Evolutionary conservation across 2,888 invertebrate species (phyloP).

Genomic region (Galerucella calmariensis): DNA sequence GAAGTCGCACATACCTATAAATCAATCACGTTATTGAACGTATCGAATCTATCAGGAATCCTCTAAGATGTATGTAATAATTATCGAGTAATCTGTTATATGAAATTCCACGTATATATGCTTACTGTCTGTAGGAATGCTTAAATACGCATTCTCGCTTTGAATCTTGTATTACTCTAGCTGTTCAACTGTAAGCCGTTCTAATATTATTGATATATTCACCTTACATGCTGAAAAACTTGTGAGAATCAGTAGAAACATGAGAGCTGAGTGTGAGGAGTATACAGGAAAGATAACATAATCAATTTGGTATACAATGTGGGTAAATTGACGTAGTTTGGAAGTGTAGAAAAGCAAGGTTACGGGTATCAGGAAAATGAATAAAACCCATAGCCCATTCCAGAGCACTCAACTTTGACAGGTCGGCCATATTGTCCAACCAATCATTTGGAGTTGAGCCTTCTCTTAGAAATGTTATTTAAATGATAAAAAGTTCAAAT

Average conservation of each 20-base stretch:
- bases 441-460: too few species aligned
- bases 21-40: not conserved
- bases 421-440: too few species aligned
- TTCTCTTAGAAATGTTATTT: too few species aligned
- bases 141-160: not conserved
- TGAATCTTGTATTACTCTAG: not conserved
- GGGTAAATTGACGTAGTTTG: not conserved
- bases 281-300: not conserved
- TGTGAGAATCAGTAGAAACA: not conserved
- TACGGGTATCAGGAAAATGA: too few species aligned
- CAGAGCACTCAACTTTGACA: too few species aligned
- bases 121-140: not conserved
- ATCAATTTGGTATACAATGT: not conserved
- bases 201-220: not conserved
- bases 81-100: not conserved
- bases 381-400: too few species aligned
- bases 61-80: not conserved
- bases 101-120: not conserved
- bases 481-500: too few species aligned
- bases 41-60: not conserved
- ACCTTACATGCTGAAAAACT: not conserved
- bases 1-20: not conserved
- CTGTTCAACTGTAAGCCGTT: not conserved
- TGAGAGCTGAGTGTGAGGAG: not conserved
- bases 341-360: too few species aligned